These are phyloP conservation scores for Anguilla japonica DNA, from an alignment of 2,113 vertebrate genomes.

Conservation along the genomic window DNA sequence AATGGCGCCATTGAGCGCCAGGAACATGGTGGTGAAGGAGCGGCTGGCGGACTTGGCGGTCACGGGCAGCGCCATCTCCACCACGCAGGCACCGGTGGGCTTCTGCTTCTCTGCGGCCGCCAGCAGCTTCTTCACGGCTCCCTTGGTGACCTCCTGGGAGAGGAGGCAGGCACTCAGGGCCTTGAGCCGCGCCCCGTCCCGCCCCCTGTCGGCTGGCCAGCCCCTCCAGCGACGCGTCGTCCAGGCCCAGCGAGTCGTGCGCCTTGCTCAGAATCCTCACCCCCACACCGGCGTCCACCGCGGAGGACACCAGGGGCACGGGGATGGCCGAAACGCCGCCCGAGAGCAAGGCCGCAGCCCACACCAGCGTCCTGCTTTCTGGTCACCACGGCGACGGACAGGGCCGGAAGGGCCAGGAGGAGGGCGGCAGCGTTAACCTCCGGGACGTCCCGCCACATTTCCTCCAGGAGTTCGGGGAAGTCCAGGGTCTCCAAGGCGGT, in stretches of 20 bases:
- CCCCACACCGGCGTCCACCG: slow-evolving; percentile 64
- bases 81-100: slow-evolving; percentile 43
- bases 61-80: slow-evolving; percentile 64
- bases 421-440: slow-evolving; percentile 64
- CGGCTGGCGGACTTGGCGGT: slow-evolving; percentile 58
- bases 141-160: slow-evolving; percentile 63
- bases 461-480: slow-evolving; percentile 59
- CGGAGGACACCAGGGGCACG: slow-evolving; percentile 65
- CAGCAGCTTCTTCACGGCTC: slow-evolving; percentile 58
- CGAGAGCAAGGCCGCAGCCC: slow-evolving; percentile 67
- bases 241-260: slow-evolving; percentile 59
- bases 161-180: slow-evolving; percentile 53
- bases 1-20: slow-evolving; percentile 58
- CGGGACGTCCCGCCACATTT: slow-evolving; percentile 59
- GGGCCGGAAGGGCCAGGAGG: slow-evolving; percentile 59
- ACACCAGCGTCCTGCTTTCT: slow-evolving; percentile 67
- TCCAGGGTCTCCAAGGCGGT: slow-evolving; percentile 57
- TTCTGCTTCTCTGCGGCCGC: slow-evolving; percentile 57
- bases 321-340: slow-evolving; percentile 65
- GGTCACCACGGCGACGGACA: slow-evolving; percentile 51
- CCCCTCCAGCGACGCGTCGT: slow-evolving; percentile 58
- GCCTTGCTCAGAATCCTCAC: slow-evolving; percentile 63
- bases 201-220: slow-evolving; percentile 49
- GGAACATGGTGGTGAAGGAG: slow-evolving; percentile 65
- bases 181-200: slow-evolving; percentile 48